Evolutionary conservation across 2,113 vertebrate genomes (phyloP), one percentile per base, ranked within the genome.

Genomic region (Clarias macrocephalus): DNA sequence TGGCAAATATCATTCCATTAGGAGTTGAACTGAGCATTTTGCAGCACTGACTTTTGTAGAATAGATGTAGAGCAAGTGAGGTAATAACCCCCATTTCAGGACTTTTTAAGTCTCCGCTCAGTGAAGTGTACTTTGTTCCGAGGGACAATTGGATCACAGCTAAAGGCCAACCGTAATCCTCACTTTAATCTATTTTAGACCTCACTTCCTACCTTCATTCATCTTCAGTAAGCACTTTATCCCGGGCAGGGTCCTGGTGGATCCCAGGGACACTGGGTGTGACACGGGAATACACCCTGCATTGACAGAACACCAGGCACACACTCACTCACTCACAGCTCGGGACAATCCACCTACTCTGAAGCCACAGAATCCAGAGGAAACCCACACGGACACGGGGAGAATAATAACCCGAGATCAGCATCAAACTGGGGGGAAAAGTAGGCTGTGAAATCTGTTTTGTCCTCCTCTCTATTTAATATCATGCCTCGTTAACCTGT

Each of bases 131-230:
- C 59, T 65, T 63, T 83, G 42, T 82, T 83, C 81, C 66, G 21
- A 56, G 42, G 80, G 70, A 83, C 80, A 87, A 66, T 76, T 66
- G 59, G 70, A 87, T 87, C 70, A 62, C 42, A 62, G n/a, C 80
- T 23, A 82, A 75, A 83, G 80, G 70, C 85, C 30, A 72, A 56
- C 65, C 28, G 21, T 83, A 87, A 87, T 83, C 80, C 72, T 83
- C 59, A 76, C 68, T 65, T 83, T 76, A 76, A 87, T 87, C 86
- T 87, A 73, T 65, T 75, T 63, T 23, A 75, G 59, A 62, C 21
- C 70, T 83, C 33, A 33, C 80, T 87, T 56, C 33, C 72, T 83
- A 72, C 54, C 72, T 60, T 65, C 80, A 77, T 42, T 28, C 54
- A 76, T 56, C 72, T 82, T 83, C 48, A 65, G 33, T 72, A 37